Evolutionary conservation across 2,113 vertebrate species (phyloP).

Genomic region (Laticauda colubrina): DNA sequence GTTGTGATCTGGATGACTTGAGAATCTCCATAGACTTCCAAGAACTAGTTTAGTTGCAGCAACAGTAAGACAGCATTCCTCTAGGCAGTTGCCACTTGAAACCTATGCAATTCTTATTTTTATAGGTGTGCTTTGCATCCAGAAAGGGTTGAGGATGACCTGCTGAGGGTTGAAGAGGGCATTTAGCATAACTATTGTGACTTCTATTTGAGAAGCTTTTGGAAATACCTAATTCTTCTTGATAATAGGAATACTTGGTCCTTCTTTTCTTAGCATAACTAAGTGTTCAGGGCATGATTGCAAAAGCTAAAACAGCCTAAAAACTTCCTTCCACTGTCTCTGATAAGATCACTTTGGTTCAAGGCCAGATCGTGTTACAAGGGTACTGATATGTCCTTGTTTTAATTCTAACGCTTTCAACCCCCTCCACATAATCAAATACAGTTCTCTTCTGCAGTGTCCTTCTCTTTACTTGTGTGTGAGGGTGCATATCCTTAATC

Average conservation of each 20-base stretch:
- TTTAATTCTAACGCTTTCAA: constrained; percentile 62
- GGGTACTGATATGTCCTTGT: constrained; percentile 86
- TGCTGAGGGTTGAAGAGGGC: constrained; percentile 14
- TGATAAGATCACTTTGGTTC: constrained; percentile 64
- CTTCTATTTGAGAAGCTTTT: constrained; percentile 7
- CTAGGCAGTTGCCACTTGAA: constrained; percentile 39
- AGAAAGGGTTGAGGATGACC: constrained; percentile 12
- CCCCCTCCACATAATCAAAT: constrained; percentile 56
- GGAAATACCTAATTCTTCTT: neutral
- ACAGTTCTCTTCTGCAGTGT: constrained; percentile 49
- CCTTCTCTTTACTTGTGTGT: constrained; percentile 37
- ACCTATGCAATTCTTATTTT: constrained; percentile 38
- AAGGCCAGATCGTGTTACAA: constrained; percentile 82
- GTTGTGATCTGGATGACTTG: neutral
- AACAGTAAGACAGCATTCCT: constrained; percentile 34
- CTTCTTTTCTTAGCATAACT: neutral
- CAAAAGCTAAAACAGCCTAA: constrained; percentile 33
- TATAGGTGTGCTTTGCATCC: constrained; percentile 7
- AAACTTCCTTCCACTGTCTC: constrained; percentile 42
- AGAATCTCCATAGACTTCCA: neutral
- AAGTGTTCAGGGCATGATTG: neutral
- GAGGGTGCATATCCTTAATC: constrained; percentile 39
- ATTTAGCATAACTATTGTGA: neutral
- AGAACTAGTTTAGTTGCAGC: constrained; percentile 12
- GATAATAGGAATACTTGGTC: neutral